Conservation (phyloP, 2,113 vertebrate genomes). For the Atractosteus spatula region DNA sequence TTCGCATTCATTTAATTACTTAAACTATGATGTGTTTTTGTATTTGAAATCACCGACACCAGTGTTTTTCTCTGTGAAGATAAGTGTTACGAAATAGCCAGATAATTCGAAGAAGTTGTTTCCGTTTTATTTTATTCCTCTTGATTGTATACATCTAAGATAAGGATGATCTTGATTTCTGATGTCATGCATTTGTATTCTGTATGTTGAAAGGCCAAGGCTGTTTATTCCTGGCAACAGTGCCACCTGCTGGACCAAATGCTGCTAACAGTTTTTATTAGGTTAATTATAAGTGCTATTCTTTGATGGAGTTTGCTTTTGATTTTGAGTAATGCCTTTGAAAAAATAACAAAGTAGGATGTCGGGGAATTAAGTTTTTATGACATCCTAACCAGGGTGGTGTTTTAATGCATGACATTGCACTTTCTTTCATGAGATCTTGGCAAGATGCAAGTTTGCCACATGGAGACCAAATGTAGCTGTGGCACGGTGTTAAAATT, state of each 20-base stretch:
- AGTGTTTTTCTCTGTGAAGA: too few species aligned
- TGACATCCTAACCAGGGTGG: background rate
- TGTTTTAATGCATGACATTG: background rate
- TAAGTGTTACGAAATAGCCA: too few species aligned
- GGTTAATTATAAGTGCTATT: background rate
- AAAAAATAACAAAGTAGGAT: background rate
- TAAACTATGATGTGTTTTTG: too few species aligned
- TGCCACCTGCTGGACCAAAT: background rate
- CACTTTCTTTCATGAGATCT: background rate
- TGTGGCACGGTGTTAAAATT: background rate
- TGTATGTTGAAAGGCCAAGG: background rate
- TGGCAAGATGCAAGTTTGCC: background rate
- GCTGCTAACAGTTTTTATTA: conserved; percentile 1
- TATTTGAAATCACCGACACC: too few species aligned
- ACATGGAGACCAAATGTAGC: conserved; percentile 14
- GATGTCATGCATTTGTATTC: background rate
- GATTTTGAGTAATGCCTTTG: background rate
- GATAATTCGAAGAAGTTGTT: too few species aligned
- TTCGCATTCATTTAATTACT: too few species aligned
- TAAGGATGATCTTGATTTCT: too few species aligned
- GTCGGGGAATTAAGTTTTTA: background rate
- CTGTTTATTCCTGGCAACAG: background rate
- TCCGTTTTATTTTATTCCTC: too few species aligned
- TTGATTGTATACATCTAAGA: too few species aligned
- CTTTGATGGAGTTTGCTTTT: background rate